These are phyloP conservation scores for Nymphicus hollandicus DNA, from an alignment of 2,113 vertebrate genomes.

Conservation along the genomic window DNA sequence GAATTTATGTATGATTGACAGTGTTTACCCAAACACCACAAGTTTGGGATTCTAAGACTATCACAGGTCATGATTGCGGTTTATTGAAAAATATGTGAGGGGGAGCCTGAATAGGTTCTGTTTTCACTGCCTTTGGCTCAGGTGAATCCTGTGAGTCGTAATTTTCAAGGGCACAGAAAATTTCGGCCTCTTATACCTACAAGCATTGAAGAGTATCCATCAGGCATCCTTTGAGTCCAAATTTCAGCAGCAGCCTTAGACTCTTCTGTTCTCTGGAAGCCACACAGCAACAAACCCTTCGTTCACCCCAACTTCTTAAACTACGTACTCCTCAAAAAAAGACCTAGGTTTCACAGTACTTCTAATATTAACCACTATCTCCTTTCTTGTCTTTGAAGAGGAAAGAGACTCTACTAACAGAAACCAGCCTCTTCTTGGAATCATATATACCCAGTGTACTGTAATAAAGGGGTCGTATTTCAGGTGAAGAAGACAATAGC, in stretches of 20 bases:
- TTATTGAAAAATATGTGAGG: not conserved
- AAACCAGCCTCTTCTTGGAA: not conserved
- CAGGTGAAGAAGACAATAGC: not conserved
- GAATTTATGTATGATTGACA: not conserved
- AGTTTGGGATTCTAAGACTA: not conserved
- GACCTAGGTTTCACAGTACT: not conserved
- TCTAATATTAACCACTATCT: not conserved
- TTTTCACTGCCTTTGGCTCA: conserved; percentile 1
- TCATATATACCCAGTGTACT: not conserved
- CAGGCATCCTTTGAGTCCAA: not conserved
- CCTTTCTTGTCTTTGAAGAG: not conserved
- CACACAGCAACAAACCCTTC: not conserved
- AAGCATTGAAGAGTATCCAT: not conserved
- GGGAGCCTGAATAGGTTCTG: not conserved
- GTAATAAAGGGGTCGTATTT: not conserved
- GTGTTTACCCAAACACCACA: not conserved
- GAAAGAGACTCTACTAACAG: not conserved
- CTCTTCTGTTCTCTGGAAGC: not conserved
- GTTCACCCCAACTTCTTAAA: not conserved
- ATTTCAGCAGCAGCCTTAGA: not conserved
- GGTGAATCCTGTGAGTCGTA: not conserved
- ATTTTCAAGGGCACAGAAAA: not conserved
- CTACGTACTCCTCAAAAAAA: not conserved
- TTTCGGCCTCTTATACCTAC: not conserved
- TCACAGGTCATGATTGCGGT: not conserved